Base-by-base conservation (phyloP, 2,797 vertebrate species). In the Rhyacichthys aspro region DNA sequence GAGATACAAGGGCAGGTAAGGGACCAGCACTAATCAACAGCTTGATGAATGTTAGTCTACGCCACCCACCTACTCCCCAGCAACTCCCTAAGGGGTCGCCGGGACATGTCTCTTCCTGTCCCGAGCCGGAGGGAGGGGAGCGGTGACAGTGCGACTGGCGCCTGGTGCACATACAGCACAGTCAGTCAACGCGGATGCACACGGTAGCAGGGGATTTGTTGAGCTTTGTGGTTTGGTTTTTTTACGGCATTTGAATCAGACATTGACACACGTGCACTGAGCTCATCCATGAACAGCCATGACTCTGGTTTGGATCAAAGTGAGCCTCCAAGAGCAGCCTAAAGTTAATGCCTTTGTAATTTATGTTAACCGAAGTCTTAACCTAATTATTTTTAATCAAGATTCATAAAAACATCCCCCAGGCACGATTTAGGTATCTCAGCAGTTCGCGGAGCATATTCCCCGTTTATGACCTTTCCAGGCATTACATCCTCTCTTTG, bases 81-180 rank as follows among this genome's bases (percentile, higher is more conserved):
- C 11, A 32, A 55, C 76, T 82, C 85, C 82, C 85, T 38, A 6
- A 65, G 83, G 87, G 78, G 55, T 64, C 57, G n/a, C 11, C 43
- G 57, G 53, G 81, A 82, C 86, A 86, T 88, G 89, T 89, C 82
- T 66, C 86, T 78, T 88, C 89, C 83, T 88, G 88, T 89, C 82
- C 79, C 34, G 36, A 74, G 76, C 76, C 61, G 67, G 61, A 79
- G 72, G 81, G 78, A 81, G 83, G 74, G 69, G 49, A 58, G 57
- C 70, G 82, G 81, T 79, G 88, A 83, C 83, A 83, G 76, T 28
- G 76, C 32, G 78, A 83, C 85, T 89, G 88, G 86, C 86, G 88
- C 83, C 84, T 11, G 33, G 55, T 28, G 39, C 56, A 50, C 37
- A 39, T 42, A 48, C 55, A 8, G 52, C 66, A 68, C n/a, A 78